A percentile compares a stretch with the other conserved stretches of the same genome.
Conservation (phyloP, 2,888 invertebrate genomes). For the Chrysopilus asiliformis region DNA sequence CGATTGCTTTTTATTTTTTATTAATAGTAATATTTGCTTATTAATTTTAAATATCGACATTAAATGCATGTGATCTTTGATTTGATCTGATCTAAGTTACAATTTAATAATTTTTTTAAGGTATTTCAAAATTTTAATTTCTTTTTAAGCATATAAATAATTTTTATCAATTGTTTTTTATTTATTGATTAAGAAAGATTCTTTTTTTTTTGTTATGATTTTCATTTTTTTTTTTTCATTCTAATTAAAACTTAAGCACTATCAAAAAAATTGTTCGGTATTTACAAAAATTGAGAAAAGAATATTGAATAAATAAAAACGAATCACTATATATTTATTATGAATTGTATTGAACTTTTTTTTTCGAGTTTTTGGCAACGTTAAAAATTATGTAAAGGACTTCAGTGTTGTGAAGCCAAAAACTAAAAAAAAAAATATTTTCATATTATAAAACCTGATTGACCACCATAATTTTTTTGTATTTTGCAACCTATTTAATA, state of each 20-base stretch:
- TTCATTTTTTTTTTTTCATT: conserved; percentile 6
- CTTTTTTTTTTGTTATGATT: neutral
- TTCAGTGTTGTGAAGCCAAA: neutral
- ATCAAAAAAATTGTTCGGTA: too few species aligned
- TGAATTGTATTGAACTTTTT: too few species aligned
- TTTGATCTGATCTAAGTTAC: too few species aligned
- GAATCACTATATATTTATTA: too few species aligned
- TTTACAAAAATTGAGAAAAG: too few species aligned
- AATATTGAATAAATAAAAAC: too few species aligned
- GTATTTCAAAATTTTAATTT: conserved; percentile 1
- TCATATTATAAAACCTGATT: conserved; percentile 10
- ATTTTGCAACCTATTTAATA: neutral
- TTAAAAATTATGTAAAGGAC: neutral
- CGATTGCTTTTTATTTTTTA: too few species aligned
- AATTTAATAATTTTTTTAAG: too few species aligned
- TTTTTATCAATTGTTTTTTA: conserved; percentile 4
- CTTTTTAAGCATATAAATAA: conserved; percentile 6
- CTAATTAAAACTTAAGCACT: conserved; percentile 5
- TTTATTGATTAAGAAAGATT: conserved; percentile 1
- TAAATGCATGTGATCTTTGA: too few species aligned
- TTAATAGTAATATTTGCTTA: too few species aligned
- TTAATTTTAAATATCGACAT: too few species aligned
- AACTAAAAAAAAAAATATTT: neutral
- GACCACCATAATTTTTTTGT: conserved; percentile 4
- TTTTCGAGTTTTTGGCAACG: conserved; percentile 8